Evolutionary conservation across 2,797 vertebrate species (phyloP), one percentile per base, ranked within the genome.

Genomic region (Phaenicophaeus curvirostris): DNA sequence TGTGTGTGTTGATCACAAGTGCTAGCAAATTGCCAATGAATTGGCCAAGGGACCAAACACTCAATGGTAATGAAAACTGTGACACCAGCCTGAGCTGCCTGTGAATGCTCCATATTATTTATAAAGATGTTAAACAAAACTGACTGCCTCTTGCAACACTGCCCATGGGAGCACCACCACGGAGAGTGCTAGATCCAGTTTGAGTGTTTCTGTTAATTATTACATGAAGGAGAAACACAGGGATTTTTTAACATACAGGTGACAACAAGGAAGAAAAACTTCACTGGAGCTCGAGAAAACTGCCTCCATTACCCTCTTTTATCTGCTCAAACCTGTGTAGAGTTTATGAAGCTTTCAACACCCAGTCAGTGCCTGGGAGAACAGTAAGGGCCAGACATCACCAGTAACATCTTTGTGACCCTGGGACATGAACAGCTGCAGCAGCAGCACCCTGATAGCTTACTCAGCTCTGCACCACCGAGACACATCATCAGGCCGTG

Each of bases 121-220:
- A 80, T 54, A 53, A 89, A 96, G 85, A 81, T 27, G 11, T 93
- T 84, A 84, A 94, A 65, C 20, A 76, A 81, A 91, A 58, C n/a
- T 55, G 82, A 61, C 41, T 87, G 67, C 24, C 13, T 74, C 35
- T 67, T 68, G n/a, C 58, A 89, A 66, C 55, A 66, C 8, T 75
- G 50, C 76, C 62, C 73, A 21, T 17, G 76, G 51, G 89, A 95
- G 35, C 25, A 85, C 9, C 61, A 21, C 82, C 0, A 0, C 1
- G 1, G 83, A 51, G 44, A 87, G 27, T 27, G 30, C 9, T 68
- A 69, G 37, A 90, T 72, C 37, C 19, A 20, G 42, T 62, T 50
- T 48, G 25, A 71, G 21, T 25, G 15, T 42, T 89, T 85, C 76
- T 87, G 41, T 54, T 92, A 91, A 91, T 84, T 75, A 89, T 33